Evolutionary conservation across 2,888 invertebrate genomes (phyloP).

Genomic region (Homarus gammarus): DNA sequence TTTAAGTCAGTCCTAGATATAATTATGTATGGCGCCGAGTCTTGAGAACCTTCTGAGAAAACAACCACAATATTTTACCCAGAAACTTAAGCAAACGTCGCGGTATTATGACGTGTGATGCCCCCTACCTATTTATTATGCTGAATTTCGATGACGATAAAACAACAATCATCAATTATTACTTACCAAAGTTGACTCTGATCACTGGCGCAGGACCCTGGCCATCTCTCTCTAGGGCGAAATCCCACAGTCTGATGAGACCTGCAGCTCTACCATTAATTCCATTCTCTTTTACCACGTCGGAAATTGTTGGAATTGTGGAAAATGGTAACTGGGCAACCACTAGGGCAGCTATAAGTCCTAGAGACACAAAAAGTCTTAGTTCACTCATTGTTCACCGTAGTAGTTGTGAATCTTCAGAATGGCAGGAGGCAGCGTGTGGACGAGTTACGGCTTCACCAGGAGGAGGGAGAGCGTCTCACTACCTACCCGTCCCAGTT

Average conservation of each 20-base stretch:
- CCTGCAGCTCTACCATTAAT: background rate
- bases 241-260: conserved; percentile 31
- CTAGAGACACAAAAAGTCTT: background rate
- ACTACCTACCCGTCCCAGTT: background rate
- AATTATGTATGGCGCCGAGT: too few species aligned
- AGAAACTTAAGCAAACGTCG: too few species aligned
- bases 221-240: conserved; percentile 24
- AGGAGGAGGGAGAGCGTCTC: background rate
- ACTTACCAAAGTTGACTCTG: conserved; percentile 46
- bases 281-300: background rate
- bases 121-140: too few species aligned
- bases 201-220: conserved; percentile 5
- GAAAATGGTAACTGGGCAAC: background rate
- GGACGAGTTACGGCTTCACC: background rate
- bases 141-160: too few species aligned
- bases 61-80: too few species aligned
- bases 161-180: background rate
- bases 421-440: background rate
- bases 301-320: background rate
- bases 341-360: background rate
- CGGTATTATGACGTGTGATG: too few species aligned
- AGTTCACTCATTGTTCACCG: background rate
- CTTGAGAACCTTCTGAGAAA: too few species aligned
- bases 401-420: background rate
- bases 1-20: too few species aligned